Evolutionary conservation across 2,888 invertebrate genomes (phyloP).

Genomic region (Frankliniella intonsa): DNA sequence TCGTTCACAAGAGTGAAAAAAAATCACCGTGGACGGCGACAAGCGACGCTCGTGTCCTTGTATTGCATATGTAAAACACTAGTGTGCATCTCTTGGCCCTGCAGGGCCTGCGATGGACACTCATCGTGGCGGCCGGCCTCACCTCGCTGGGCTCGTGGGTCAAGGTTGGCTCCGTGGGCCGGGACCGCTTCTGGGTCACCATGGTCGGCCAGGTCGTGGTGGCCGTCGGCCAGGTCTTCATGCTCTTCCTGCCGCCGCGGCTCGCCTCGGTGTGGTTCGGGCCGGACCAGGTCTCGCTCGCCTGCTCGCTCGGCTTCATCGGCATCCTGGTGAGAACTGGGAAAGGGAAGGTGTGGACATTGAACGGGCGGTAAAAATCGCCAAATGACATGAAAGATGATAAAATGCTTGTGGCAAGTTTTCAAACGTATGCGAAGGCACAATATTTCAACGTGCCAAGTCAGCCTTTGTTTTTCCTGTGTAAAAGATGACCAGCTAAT

Average conservation of each 20-base stretch:
- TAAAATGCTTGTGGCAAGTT: too few species aligned
- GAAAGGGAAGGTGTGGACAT: too few species aligned
- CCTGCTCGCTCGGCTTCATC: conserved; percentile 66
- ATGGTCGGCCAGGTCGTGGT: conserved; percentile 56
- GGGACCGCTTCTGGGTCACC: conserved; percentile 57
- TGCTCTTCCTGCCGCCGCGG: conserved; percentile 60
- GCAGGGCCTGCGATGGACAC: conserved; percentile 52
- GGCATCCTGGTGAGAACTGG: conserved; percentile 61
- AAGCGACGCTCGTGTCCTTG: too few species aligned
- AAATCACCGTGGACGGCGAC: too few species aligned
- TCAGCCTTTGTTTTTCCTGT: not conserved
- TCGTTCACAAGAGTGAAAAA: too few species aligned
- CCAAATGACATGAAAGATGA: too few species aligned
- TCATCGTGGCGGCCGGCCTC: conserved; percentile 52
- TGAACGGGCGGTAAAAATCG: too few species aligned
- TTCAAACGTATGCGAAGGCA: too few species aligned
- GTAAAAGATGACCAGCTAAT: not conserved
- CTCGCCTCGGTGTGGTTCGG: conserved; percentile 68
- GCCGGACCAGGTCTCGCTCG: conserved; percentile 56
- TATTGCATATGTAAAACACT: too few species aligned
- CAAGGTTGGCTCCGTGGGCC: conserved; percentile 56
- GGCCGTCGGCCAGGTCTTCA: conserved; percentile 56
- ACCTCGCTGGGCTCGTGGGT: conserved; percentile 58
- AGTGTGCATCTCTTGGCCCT: too few species aligned
- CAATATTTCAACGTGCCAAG: too few species aligned